These are phyloP conservation scores for Scortum barcoo DNA, from an alignment of 2,113 vertebrate genomes.

Conservation along the genomic window DNA sequence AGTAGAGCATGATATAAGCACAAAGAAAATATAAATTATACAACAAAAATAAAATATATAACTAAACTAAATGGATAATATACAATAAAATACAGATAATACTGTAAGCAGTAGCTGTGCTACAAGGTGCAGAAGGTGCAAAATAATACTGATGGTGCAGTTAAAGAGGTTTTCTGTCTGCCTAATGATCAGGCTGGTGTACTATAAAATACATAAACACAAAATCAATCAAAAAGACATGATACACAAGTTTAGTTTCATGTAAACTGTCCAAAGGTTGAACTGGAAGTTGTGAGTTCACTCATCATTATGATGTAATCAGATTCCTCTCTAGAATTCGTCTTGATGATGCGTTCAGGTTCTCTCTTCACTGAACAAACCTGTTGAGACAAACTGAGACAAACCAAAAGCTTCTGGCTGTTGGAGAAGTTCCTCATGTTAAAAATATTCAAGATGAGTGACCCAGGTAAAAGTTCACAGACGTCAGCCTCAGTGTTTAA, in stretches of 20 bases:
- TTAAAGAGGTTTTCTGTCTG: too few species aligned
- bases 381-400: not conserved
- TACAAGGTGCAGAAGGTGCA: too few species aligned
- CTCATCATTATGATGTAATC: not conserved
- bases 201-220: not conserved
- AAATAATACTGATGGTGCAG: too few species aligned
- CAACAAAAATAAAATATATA: too few species aligned
- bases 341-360: not conserved
- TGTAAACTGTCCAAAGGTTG: not conserved
- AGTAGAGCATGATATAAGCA: too few species aligned
- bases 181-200: too few species aligned
- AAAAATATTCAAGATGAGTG: conserved; percentile 20
- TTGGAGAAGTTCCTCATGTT: fast-evolving
- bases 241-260: not conserved
- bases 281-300: not conserved
- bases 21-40: too few species aligned
- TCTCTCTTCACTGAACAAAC: not conserved
- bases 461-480: fast-evolving
- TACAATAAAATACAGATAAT: too few species aligned
- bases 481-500: not conserved
- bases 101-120: too few species aligned
- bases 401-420: too few species aligned
- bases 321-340: not conserved
- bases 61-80: too few species aligned
- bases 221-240: not conserved